Percentiles rank a stretch among this genome's conserved stretches.
phyloP scores from a whole-genome alignment of 1,140 invertebrate species.

The Akabosia matsudoensis region DNA sequence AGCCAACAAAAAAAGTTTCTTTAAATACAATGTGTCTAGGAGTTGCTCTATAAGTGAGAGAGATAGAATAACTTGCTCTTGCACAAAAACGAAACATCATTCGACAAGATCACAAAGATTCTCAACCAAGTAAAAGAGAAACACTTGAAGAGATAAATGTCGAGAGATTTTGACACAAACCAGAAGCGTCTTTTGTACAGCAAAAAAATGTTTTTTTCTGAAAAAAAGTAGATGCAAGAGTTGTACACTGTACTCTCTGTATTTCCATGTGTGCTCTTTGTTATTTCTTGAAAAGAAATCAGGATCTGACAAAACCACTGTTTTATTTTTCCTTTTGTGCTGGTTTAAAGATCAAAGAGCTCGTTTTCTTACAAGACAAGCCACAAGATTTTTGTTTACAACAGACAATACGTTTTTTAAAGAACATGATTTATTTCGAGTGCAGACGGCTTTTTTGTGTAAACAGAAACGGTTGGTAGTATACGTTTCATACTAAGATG shows the following conservation, averaged over 20 bases:
- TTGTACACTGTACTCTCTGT: neutral
- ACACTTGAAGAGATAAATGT: conserved; percentile 46
- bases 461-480: too few species aligned
- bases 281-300: neutral
- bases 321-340: neutral
- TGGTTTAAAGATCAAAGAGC: neutral
- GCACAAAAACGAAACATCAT: neutral
- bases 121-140: neutral
- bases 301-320: neutral
- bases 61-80: neutral
- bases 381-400: conserved; percentile 4
- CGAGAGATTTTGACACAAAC: conserved; percentile 39
- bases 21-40: neutral
- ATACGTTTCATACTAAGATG: neutral
- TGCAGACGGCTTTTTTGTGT: too few species aligned
- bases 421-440: too few species aligned
- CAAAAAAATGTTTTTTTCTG: neutral
- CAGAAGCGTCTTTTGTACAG: conserved; percentile 24
- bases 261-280: neutral
- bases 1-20: neutral
- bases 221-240: conserved; percentile 12
- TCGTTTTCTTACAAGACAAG: neutral
- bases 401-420: conserved; percentile 14
- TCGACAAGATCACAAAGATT: neutral
- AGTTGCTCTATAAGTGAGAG: neutral